Base-by-base conservation (phyloP, 2,113 vertebrate genomes). In the Oryzias celebensis region DNA sequence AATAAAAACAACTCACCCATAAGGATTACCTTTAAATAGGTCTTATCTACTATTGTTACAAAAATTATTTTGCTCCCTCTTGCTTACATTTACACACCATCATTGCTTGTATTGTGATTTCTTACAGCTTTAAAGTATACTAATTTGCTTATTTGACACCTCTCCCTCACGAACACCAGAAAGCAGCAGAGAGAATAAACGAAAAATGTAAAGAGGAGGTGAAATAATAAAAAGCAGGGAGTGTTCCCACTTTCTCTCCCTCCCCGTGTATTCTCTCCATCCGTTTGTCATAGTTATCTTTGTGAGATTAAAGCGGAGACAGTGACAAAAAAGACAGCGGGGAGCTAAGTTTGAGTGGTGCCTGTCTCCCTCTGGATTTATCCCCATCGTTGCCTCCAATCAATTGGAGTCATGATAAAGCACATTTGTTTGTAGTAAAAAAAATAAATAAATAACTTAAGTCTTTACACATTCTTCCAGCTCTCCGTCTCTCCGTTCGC, bases 261-360 rank as follows among this genome's bases (percentile, higher is more conserved):
- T 75, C 63, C 59, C 42, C 54, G 31, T 60, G 68, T 12, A 55
- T 62, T 75, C 71, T 61, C 75, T 66, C 70, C 57, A 58, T 76
- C 82, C 12, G 64, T 84, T 83, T 62, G 75, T 88, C 80, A 85
- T 63, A 88, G 85, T 89, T 91, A 85, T 88, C 83, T 87, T 80
- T 87, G 85, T 70, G 81, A 90, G 87, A 91, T 90, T 90, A 89
- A 75, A 81, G 67, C 68, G 69, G 75, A 91, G 85, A 85, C 81
- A 84, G 80, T 78, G 67, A 78, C 57, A 69, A 80, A 78, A 65
- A 64, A n/a, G 70, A 48, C 63, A 66, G 75, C 60, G 48, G 62
- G 53, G 55, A 56, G 58, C 47, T 68, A 43, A 70, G 58, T 76
- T 52, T 20, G 26, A 68, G 58, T 52, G 47, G 54, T 47, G 73